Evolutionary conservation across 2,888 invertebrate genomes (phyloP), one percentile per base, ranked within the genome.

Genomic region (Mesochorus sp.): DNA sequence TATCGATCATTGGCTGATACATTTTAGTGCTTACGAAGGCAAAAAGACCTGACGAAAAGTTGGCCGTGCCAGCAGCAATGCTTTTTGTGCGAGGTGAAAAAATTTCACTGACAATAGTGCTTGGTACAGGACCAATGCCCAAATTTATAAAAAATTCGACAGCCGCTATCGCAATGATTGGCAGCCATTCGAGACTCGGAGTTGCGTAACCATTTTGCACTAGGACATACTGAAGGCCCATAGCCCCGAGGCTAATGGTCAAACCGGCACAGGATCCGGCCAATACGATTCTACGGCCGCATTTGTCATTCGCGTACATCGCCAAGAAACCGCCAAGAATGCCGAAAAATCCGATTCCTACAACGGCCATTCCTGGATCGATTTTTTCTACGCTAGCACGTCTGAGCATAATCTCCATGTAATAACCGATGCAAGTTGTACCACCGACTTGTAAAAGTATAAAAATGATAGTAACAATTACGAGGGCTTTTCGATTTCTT

Each of bases 391-490:
- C 79, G 31, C 82, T 61, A 3, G 82, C 84, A 0, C 79, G 64
- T 0, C 44, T 81, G 3, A 87, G 26, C 21, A 89, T 87, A n/a
- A 81, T 86, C 76, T 86, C 86, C 85, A 84, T 85, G 42, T 87
- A 88, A 17, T 80, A 85, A 0, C 68, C 49, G 8, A 88, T 21
- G 3, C 73, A 83, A 51, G 87, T 86, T 0, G 89, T 57, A 8
- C 90, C 90, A 70, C 85, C 84, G 2, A 88, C 39, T 51, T 90
- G 90, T 70, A 85, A 80, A 59, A 88, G 87, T 8, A 87, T 76
- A 61, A 86, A 87, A 0, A 90, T 70, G 0, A 84, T 44, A 1
- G 80, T 74, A 0, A 83, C 76, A n/a, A 89, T 74, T 1, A 86
- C 12, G 6, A 88, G 19, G 0, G 89, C 88, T 3, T 83, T 86